phyloP scores from a whole-genome alignment of 2,888 invertebrate genomes.

The Polylopha cassiicola region DNA sequence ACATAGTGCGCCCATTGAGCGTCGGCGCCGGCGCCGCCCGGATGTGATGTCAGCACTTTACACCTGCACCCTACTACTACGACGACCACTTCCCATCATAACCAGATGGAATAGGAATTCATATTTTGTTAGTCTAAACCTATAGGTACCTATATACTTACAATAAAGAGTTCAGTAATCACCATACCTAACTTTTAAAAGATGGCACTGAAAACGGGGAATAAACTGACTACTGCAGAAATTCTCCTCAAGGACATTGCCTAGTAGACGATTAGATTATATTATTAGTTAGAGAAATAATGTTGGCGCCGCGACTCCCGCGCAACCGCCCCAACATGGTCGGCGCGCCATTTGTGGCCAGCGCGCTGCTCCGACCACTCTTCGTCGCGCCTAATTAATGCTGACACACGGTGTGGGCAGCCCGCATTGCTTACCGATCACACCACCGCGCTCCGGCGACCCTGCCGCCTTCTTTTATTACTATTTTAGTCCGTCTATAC shows the following conservation, averaged over 20 bases:
- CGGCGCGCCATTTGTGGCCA: conserved; percentile 65
- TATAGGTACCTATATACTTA: no score
- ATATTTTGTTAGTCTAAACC: not conserved
- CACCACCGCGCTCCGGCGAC: conserved; percentile 35
- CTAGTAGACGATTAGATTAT: conserved; percentile 14
- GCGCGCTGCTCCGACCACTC: conserved; percentile 33
- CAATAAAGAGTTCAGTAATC: no score
- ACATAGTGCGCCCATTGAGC: conserved; percentile 66
- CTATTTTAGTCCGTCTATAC: conserved; percentile 46
- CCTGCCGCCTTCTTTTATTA: conserved; percentile 55
- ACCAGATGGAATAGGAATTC: conserved; percentile 2
- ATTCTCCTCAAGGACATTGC: conserved; percentile 15
- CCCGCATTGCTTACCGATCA: conserved; percentile 45
- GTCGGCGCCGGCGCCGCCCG: conserved; percentile 45
- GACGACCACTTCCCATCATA: conserved; percentile 27
- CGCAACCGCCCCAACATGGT: conserved; percentile 60
- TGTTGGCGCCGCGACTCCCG: conserved; percentile 57
- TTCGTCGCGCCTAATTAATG: conserved; percentile 65
- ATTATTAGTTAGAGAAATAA: conserved; percentile 49
- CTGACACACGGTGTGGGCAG: conserved; percentile 60
- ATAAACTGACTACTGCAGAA: no score
- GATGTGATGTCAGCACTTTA: conserved; percentile 57
- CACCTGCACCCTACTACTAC: conserved; percentile 52
- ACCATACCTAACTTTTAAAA: no score
- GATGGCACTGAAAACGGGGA: no score